These are phyloP conservation scores for Enteromius paludinosus DNA, from an alignment of 2,797 vertebrate genomes.

Conservation along the genomic window DNA sequence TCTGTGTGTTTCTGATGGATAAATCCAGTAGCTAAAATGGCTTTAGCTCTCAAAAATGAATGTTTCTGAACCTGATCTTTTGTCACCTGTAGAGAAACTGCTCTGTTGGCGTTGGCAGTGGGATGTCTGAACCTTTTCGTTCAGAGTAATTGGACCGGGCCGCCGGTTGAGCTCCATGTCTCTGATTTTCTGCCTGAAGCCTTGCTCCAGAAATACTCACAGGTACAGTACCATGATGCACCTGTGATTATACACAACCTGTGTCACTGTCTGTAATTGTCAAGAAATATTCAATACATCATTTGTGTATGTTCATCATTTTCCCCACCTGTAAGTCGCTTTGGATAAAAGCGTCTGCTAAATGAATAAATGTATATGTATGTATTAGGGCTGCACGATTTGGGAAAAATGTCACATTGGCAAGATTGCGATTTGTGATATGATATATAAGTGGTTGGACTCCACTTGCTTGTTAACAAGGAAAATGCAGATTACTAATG, in stretches of 20 bases:
- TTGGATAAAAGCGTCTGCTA: no score
- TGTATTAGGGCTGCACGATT: no score
- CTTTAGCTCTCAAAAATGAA: background rate
- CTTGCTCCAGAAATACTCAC: slow-evolving; percentile 74
- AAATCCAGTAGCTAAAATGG: background rate
- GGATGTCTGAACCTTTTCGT: slow-evolving; percentile 89
- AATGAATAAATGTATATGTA: no score
- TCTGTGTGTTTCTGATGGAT: background rate
- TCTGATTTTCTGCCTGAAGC: slow-evolving; percentile 81
- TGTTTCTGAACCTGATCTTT: background rate
- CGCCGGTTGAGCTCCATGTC: slow-evolving; percentile 76
- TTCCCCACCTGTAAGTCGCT: no score
- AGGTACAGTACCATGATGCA: slow-evolving; percentile 76
- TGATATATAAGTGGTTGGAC: no score
- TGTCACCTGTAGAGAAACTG: slow-evolving; percentile 78
- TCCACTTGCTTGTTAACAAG: no score
- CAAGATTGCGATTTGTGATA: no score
- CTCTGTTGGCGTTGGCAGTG: slow-evolving; percentile 85
- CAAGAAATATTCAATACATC: background rate
- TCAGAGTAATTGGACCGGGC: slow-evolving; percentile 97
- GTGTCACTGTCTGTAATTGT: background rate
- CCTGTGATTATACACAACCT: background rate
- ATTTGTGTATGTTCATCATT: background rate
- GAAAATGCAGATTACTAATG: no score
- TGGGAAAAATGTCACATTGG: no score